Conservation (phyloP, 2,888 invertebrate genomes). For the Ashinkailepas kermadecensis region DNA sequence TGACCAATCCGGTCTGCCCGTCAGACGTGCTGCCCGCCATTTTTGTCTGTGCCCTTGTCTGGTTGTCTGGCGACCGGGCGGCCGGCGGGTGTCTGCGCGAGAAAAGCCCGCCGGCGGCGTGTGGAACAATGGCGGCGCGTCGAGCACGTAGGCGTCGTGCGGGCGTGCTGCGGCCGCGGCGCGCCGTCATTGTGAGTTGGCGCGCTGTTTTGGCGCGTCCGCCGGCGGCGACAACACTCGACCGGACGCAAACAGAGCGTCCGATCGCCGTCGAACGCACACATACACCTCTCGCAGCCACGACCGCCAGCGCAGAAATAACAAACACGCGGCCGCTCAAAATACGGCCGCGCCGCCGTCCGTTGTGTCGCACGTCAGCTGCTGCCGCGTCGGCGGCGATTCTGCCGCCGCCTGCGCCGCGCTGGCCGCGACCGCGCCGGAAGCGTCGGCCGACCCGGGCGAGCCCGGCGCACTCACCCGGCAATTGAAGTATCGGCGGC, state of each 20-base stretch:
- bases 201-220: neutral
- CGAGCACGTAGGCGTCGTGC: neutral
- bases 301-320: neutral
- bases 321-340: neutral
- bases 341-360: neutral
- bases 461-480: neutral
- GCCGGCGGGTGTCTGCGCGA: neutral
- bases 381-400: neutral
- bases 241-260: neutral
- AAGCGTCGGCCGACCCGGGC: neutral
- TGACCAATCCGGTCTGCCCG: too few species aligned
- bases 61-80: neutral
- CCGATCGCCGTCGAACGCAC: neutral
- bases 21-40: neutral
- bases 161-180: neutral
- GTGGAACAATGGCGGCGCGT: neutral
- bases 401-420: neutral
- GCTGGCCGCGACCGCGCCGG: neutral
- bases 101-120: neutral
- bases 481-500: neutral
- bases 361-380: neutral
- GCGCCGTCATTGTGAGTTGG: neutral
- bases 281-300: neutral
- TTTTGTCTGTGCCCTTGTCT: neutral
- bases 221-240: constrained; percentile 8